Evolutionary conservation across 2,797 vertebrate genomes (phyloP).

Genomic region (Myoxocephalus aenaeus): DNA sequence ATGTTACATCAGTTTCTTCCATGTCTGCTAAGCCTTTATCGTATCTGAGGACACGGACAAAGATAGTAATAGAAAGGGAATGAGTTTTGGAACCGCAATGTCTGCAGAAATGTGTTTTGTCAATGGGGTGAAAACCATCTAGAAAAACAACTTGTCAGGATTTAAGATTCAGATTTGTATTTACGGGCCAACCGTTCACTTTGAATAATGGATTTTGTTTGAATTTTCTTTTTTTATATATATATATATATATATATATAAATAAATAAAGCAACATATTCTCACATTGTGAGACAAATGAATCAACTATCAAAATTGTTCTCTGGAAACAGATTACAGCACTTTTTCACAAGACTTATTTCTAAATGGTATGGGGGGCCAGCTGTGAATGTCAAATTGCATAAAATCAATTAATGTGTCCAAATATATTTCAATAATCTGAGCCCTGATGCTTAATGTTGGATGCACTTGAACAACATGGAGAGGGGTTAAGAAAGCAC

Average conservation of each 20-base stretch:
- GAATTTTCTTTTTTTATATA: not conserved
- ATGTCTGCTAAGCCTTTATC: constrained; percentile 9
- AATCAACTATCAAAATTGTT: not conserved
- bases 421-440: not conserved
- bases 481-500: constrained; percentile 34
- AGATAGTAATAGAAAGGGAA: not conserved
- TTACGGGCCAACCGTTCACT: not conserved
- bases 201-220: not conserved
- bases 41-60: not conserved
- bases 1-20: constrained; percentile 32
- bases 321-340: not conserved
- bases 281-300: not conserved
- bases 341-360: not conserved
- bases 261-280: not conserved
- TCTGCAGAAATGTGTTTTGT: constrained; percentile 6
- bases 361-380: not conserved
- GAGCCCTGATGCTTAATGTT: not conserved
- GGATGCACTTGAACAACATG: not conserved
- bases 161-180: constrained; percentile 2
- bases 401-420: not conserved
- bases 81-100: not conserved
- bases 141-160: constrained; percentile 1
- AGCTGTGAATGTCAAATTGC: not conserved
- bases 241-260: no score
- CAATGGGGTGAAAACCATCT: not conserved